Evolutionary conservation across 2,888 invertebrate species (phyloP), one percentile per base, ranked within the genome.

Genomic region (Chymomyza procnemis): DNA sequence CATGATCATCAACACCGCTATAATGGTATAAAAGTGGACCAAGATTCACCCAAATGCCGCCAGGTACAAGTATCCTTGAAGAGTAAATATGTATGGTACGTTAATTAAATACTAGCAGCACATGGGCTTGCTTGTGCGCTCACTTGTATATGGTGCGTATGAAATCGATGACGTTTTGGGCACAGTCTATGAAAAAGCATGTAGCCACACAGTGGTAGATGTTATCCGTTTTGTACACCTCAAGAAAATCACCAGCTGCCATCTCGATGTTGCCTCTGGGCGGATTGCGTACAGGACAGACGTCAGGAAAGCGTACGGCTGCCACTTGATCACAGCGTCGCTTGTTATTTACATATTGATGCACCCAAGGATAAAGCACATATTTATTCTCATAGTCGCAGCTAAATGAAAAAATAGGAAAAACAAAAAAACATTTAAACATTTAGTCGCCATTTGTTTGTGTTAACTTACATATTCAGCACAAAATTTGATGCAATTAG

Each of bases 161-260:
- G 88, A 99, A 99, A 86, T 96, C 95, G 3, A 99, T 95, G 18
- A 99, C 95, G 90, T 99, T 99, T 69, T 97, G 96, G 0, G 99
- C 99, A 87, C 99, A 99, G 91, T 99, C 99, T 65, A 99, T 96
- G 91, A 99, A 99, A 92, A 99, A 99, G 79, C 99, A 98, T 0
- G 99, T 98, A 0, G 97, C 96, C 0, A 99, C 95, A 89, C 97
- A 97, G 87, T 98, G 94, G 96, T 98, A 90, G 1, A 77, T 69
- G 65, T 85, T 69, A 0, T 87, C 78, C 1, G 75, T 80, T 73
- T 85, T 89, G 61, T 90, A 90, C 2, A 90, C 90, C 92, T 98
- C 97, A 16, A 98, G 92, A 89, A 99, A 99, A 90, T 99, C 99
- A 0, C 99, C 99, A 14, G 99, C 99, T 0, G 96, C 96, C 96